Percentiles rank a stretch among this genome's conserved stretches.
Conservation (phyloP, 2,888 invertebrate species). For the Eupsilia transversa region DNA sequence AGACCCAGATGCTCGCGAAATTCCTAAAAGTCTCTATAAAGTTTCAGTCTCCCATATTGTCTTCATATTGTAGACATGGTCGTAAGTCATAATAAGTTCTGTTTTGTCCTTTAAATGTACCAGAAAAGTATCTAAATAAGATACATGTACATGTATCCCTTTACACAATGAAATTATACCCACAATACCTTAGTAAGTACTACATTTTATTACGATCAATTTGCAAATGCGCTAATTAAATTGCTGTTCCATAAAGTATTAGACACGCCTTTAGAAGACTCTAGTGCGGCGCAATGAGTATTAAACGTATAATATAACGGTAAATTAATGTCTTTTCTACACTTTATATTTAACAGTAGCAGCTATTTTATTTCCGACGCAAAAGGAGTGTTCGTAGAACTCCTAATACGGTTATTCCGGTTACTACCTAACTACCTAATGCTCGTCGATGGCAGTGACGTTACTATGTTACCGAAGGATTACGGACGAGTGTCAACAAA, state of each 20-base stretch:
- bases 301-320: constrained; percentile 30
- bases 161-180: not conserved
- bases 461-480: constrained; percentile 41
- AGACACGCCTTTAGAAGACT: constrained; percentile 31
- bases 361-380: constrained; percentile 25
- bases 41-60: not conserved
- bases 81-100: not conserved
- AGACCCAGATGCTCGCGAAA: not conserved
- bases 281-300: constrained; percentile 5
- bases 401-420: constrained; percentile 44
- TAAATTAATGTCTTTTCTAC: constrained; percentile 9
- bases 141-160: no score
- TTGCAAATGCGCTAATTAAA: constrained; percentile 33
- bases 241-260: constrained; percentile 26
- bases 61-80: not conserved
- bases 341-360: constrained; percentile 31
- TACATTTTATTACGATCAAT: constrained; percentile 26
- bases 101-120: not conserved
- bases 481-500: constrained; percentile 26
- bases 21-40: not conserved
- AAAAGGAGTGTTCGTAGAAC: constrained; percentile 44
- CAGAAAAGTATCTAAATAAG: no score
- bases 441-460: not conserved
- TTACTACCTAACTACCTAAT: constrained; percentile 20
- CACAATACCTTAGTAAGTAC: not conserved